A percentile compares a stretch with the other conserved stretches of the same genome.
Evolutionary conservation across 2,888 invertebrate genomes (phyloP).

Genomic region (Hemithea aestivaria): DNA sequence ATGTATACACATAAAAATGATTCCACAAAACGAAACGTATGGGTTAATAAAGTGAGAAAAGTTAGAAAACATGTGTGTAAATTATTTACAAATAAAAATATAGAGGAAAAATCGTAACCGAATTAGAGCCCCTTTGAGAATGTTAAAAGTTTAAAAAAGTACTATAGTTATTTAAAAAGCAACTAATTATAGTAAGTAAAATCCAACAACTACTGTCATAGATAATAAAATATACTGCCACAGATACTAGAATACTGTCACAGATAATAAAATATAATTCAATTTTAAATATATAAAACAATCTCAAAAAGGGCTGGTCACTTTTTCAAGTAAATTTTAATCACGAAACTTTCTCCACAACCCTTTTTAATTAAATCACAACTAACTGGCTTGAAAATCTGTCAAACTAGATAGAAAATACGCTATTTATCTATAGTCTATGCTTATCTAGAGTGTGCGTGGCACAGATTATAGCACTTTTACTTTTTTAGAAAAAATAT

Average conservation of each 20-base stretch:
- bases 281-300: constrained; percentile 12
- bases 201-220: too few relatives aligned
- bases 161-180: too few relatives aligned
- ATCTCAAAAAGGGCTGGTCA: constrained; percentile 21
- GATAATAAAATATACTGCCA: too few relatives aligned
- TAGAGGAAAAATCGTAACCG: constrained; percentile 18
- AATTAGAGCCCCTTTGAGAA: constrained; percentile 42
- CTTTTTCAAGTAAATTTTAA: constrained; percentile 13
- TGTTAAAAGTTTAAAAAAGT: too few relatives aligned
- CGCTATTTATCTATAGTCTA: constrained; percentile 12
- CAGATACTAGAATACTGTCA: neutral
- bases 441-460: constrained; percentile 12
- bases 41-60: constrained; percentile 62
- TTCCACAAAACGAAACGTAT: constrained; percentile 56
- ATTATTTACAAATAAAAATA: constrained; percentile 24
- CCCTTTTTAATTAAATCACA: constrained; percentile 47
- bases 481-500: constrained; percentile 5
- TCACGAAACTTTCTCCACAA: constrained; percentile 71
- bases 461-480: neutral
- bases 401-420: constrained; percentile 19
- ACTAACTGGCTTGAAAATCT: constrained; percentile 16
- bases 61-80: constrained; percentile 59
- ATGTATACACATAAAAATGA: constrained; percentile 50
- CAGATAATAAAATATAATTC: constrained; percentile 12
- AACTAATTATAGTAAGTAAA: too few relatives aligned